Evolutionary conservation across 1,140 invertebrate species (phyloP).

Genomic region (Bombyx mandarina): DNA sequence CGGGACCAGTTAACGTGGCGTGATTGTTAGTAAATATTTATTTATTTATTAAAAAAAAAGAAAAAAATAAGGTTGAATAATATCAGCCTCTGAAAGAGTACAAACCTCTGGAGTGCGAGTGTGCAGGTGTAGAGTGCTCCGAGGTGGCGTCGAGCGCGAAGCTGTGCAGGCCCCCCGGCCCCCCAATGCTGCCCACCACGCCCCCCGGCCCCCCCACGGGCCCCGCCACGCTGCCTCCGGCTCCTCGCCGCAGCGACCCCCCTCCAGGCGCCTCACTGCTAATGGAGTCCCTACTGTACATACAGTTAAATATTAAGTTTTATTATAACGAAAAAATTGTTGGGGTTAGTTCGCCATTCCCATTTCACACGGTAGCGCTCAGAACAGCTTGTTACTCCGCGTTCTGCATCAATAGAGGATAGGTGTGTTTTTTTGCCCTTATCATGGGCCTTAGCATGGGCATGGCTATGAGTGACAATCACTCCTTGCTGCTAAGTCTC

Average conservation of each 20-base stretch:
- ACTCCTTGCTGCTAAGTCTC: too few species aligned
- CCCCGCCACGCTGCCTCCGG: conserved; percentile 4
- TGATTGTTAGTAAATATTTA: too few species aligned
- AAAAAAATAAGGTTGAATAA: neutral
- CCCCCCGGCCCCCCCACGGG: conserved; percentile 18
- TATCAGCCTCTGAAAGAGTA: neutral
- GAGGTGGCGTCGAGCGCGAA: conserved; percentile 37
- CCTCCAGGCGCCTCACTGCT: conserved; percentile 23
- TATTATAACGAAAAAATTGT: neutral
- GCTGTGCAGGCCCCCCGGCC: conserved; percentile 34
- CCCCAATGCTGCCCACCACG: conserved; percentile 18
- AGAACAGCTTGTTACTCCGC: too few species aligned
- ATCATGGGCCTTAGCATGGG: too few species aligned
- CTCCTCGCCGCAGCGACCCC: conserved; percentile 10
- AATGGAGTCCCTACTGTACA: conserved; percentile 38
- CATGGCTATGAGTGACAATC: too few species aligned
- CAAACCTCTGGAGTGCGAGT: conserved; percentile 14
- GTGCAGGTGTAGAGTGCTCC: conserved; percentile 42
- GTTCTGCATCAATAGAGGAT: too few species aligned
- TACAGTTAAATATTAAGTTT: neutral
- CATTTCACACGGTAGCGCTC: too few species aligned
- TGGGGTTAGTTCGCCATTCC: too few species aligned
- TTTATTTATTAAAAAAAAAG: too few species aligned
- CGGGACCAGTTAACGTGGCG: too few species aligned
- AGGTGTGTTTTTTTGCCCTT: too few species aligned